Evolutionary conservation across 2,888 invertebrate genomes (phyloP).

Genomic region (Plagodis dolabraria): DNA sequence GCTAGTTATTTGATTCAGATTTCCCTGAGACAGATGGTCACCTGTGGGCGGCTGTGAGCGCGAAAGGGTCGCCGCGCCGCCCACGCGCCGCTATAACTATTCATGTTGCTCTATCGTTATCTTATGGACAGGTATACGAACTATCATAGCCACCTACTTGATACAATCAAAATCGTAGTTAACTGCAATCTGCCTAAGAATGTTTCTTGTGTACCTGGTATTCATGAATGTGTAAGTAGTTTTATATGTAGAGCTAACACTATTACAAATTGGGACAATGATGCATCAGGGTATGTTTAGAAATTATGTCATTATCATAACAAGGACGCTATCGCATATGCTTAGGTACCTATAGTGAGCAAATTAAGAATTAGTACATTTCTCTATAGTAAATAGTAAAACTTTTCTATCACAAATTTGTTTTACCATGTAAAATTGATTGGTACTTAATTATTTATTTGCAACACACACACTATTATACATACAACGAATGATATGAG

Average conservation of each 20-base stretch:
- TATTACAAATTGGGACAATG: constrained; percentile 19
- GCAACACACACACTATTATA: too few relatives aligned
- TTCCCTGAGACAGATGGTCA: constrained; percentile 48
- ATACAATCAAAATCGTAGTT: not conserved
- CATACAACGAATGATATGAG: too few relatives aligned
- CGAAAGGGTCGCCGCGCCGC: constrained; percentile 69
- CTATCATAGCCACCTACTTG: not conserved
- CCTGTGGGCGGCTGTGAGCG: constrained; percentile 62
- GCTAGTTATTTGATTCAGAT: constrained; percentile 32
- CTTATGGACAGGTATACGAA: constrained; percentile 15
- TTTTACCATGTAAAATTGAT: too few relatives aligned
- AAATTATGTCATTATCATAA: constrained; percentile 28
- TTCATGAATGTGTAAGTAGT: too few relatives aligned
- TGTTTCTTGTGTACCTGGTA: too few relatives aligned
- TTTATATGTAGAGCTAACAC: not conserved
- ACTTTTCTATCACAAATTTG: too few relatives aligned
- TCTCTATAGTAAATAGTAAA: too few relatives aligned
- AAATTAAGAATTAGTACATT: too few relatives aligned
- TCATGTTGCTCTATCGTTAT: constrained; percentile 5
- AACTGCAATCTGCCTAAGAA: too few relatives aligned
- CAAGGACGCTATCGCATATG: constrained; percentile 2
- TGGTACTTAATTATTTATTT: too few relatives aligned
- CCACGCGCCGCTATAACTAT: constrained; percentile 57
- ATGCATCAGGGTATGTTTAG: constrained; percentile 17
- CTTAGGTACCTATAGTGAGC: too few relatives aligned